Percentiles rank a stretch among this genome's conserved stretches.
phyloP scores from a whole-genome alignment of 1,140 invertebrate species.

The Hyposmocoma kahamanoa region DNA sequence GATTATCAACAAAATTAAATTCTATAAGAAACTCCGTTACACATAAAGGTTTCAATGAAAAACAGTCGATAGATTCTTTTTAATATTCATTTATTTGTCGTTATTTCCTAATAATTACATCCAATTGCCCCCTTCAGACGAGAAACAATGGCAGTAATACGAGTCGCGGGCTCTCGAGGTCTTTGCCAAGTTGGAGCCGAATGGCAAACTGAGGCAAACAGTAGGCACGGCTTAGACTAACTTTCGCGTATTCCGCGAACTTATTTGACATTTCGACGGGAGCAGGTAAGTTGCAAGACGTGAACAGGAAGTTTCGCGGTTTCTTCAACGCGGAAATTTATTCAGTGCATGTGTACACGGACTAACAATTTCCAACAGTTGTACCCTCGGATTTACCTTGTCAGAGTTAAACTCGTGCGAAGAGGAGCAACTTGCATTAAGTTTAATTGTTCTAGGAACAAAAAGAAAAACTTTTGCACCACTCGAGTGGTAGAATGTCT shows the following conservation, averaged over 20 bases:
- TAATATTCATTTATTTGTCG: conserved; percentile 51
- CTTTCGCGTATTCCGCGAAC: conserved; percentile 4
- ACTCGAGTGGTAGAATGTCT: conserved; percentile 38
- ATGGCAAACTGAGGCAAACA: neutral
- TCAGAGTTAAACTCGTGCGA: neutral
- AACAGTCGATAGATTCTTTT: conserved; percentile 57
- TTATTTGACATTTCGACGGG: conserved; percentile 14
- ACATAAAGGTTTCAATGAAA: conserved; percentile 31
- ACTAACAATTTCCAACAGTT: conserved; percentile 1
- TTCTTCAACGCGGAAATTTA: conserved; percentile 1
- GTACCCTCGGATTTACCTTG: too few relatives aligned
- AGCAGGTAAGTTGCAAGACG: neutral
- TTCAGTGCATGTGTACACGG: neutral
- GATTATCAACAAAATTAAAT: conserved; percentile 1
- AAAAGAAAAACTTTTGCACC: conserved; percentile 42
- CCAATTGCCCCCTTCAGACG: conserved; percentile 1
- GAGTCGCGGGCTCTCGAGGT: neutral
- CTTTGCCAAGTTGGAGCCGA: conserved; percentile 1
- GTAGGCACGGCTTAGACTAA: neutral
- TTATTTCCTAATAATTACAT: conserved; percentile 48
- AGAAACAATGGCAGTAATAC: neutral
- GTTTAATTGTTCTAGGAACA: conserved; percentile 53
- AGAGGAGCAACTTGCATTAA: conserved; percentile 10
- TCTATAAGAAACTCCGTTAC: conserved; percentile 22
- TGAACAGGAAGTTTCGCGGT: conserved; percentile 2